Conservation (phyloP, 2,888 invertebrate species). For the Rapana venosa region DNA sequence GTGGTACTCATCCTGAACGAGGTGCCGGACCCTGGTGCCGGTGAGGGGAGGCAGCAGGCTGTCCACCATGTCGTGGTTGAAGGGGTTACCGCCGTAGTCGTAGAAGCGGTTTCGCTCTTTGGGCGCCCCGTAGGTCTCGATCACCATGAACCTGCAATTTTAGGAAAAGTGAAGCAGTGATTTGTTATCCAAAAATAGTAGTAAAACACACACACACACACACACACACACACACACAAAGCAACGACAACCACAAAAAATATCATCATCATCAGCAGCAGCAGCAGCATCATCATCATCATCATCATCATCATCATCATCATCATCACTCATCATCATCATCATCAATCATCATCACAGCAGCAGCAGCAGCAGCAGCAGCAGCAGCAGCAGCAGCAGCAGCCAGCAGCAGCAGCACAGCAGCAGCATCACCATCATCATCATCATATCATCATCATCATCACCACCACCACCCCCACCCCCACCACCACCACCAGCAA, state of each 20-base stretch:
- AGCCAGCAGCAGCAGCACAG: not conserved
- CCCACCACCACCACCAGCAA: too few relatives aligned
- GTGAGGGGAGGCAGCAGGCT: conserved; percentile 47
- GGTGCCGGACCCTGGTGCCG: conserved; percentile 46
- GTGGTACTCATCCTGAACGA: conserved; percentile 46
- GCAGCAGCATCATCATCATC: not conserved
- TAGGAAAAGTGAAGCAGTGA: not conserved
- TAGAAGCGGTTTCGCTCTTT: conserved; percentile 62
- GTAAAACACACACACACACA: too few relatives aligned
- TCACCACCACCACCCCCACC: too few relatives aligned
- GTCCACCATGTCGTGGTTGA: conserved; percentile 59
- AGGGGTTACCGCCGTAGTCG: conserved; percentile 68
- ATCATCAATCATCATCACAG: not conserved
- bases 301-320: not conserved
- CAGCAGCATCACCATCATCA: not conserved
- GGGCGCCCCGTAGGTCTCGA: conserved; percentile 41
- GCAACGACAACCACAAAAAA: too few relatives aligned
- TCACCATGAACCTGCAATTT: conserved; percentile 46
- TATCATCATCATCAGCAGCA: not conserved
- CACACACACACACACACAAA: too few relatives aligned
- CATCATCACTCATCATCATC: not conserved
- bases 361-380: not conserved
- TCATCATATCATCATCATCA: too few relatives aligned
- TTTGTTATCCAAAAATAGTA: too few relatives aligned
- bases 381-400: not conserved